Percentiles rank a stretch among this genome's conserved stretches.
Conservation (phyloP, 2,113 vertebrate genomes). For the Tympanuchus pallidicinctus region DNA sequence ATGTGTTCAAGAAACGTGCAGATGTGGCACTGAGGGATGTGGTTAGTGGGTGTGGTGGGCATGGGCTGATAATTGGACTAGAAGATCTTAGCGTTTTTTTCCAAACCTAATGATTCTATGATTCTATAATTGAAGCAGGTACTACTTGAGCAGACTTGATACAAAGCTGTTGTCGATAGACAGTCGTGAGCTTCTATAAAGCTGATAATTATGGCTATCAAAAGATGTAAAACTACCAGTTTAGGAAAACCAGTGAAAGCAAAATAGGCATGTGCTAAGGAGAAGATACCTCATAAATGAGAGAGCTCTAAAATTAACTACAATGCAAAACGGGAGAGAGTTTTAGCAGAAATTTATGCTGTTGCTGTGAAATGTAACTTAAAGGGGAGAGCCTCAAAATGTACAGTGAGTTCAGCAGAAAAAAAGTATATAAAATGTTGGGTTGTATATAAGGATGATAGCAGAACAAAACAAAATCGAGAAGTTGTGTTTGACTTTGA, state of each 20-base stretch:
- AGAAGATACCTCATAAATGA: not conserved
- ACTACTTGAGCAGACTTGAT: not conserved
- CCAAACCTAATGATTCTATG: too few relatives aligned
- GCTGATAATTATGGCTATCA: rapidly evolving
- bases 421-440: not conserved
- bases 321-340: not conserved
- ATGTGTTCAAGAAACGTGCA: too few relatives aligned
- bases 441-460: not conserved
- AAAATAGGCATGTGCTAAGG: not conserved
- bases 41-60: too few relatives aligned
- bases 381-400: not conserved
- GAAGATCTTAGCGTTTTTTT: too few relatives aligned
- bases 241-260: not conserved
- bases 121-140: not conserved
- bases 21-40: too few relatives aligned
- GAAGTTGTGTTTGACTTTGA: not conserved
- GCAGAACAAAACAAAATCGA: not conserved
- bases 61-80: too few relatives aligned
- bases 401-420: not conserved
- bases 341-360: not conserved
- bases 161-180: not conserved
- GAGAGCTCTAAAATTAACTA: not conserved
- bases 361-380: not conserved
- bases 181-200: not conserved
- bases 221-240: not conserved